Percentiles rank a stretch among this genome's conserved stretches.
phyloP scores from a whole-genome alignment of 2,113 vertebrate genomes.

The Glaucomys volans region DNA sequence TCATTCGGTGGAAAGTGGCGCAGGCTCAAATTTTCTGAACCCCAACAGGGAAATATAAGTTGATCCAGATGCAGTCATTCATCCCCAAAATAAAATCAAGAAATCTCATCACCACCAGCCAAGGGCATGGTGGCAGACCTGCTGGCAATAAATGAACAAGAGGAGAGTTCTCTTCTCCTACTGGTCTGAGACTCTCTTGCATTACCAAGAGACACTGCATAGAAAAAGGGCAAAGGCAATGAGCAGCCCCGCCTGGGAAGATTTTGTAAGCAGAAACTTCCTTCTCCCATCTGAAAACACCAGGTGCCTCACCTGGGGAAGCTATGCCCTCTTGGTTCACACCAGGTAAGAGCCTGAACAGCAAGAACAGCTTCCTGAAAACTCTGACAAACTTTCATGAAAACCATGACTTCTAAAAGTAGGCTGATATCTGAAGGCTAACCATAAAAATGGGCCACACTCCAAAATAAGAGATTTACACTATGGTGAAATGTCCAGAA shows the following conservation, averaged over 20 bases:
- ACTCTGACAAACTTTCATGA: neutral
- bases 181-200: neutral
- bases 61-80: neutral
- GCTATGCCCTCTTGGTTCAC: neutral
- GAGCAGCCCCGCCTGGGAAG: no score
- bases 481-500: neutral
- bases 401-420: neutral
- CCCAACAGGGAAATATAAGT: neutral
- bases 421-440: neutral
- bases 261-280: neutral
- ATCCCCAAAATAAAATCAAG: neutral
- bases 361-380: neutral
- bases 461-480: neutral
- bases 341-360: fast-evolving
- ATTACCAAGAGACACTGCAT: neutral
- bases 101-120: neutral
- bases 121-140: fast-evolving
- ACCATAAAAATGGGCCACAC: neutral
- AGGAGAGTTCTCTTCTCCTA: neutral
- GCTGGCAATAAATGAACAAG: neutral
- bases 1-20: no score
- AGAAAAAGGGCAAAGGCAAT: neutral
- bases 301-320: neutral
- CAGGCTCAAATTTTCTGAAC: neutral
- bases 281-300: no score